Base-by-base conservation (phyloP, 2,888 invertebrate species). In the Metacarcinus magister region DNA sequence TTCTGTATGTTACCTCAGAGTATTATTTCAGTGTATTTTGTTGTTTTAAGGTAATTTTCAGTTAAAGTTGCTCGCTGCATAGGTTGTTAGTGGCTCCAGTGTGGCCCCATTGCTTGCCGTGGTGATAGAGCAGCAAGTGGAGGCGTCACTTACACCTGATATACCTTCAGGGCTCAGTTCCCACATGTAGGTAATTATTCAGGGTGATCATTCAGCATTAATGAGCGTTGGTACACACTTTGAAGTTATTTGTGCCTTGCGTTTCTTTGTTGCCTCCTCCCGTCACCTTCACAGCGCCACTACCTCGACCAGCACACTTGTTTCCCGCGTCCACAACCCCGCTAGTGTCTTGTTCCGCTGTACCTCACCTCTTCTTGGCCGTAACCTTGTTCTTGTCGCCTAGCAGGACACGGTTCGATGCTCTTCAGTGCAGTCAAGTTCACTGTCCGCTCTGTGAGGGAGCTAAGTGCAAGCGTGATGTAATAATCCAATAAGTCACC, bases 401-500 rank as follows among this genome's bases (percentile, higher is more conserved):
- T 32, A 28, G 82, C 32, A 32, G 82, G 32, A 82, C 82, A 82
- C 82, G 32, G 23, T 13, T 82, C 82, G 82, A 82, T 82, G 82
- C 82, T 82, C 32, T 32, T 82, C 82, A 16, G 13, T 82, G 82
- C 32, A 32, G 82, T 32, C 82, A 82, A 32, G 82, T 82, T 16
- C 82, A 32, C 13, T 10, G 82, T 28, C 82, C 0, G 82, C 82
- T n/a, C 67, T n/a, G n/a, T n/a, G 67, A n/a, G 0, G 67, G 67
- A 67, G 82, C 32, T 32, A 82, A 32, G 82, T 82, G 82, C 82
- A n/a, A 32, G 82, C 82, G 82, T 82, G 82, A 82, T 82, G 82
- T 82, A 28, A 82, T 82, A 82, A 82, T 82, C 82, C 82, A 82
- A 82, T 82, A 82, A 82, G 82, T 32, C 32, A 28, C 82, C 32